phyloP scores from a whole-genome alignment of 2,888 invertebrate species.

The Lobophora halterata region DNA sequence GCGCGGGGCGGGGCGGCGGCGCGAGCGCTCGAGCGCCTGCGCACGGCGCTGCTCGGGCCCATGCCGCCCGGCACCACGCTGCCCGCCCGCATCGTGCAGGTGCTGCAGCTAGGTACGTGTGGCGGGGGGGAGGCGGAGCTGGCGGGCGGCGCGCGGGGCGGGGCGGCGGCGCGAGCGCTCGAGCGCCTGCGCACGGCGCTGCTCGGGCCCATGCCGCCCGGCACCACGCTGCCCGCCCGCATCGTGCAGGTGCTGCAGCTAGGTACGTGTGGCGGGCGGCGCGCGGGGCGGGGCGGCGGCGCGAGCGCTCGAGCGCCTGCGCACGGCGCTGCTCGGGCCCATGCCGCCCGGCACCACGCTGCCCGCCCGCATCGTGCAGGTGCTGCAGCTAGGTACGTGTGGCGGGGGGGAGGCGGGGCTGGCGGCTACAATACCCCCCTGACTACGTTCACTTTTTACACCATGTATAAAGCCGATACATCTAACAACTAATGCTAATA shows the following conservation, averaged over 20 bases:
- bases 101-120: constrained; percentile 90
- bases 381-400: too few species aligned
- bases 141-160: constrained; percentile 44
- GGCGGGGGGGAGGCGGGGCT: too few species aligned
- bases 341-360: too few species aligned
- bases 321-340: too few species aligned
- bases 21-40: constrained; percentile 88
- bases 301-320: too few species aligned
- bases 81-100: constrained; percentile 88
- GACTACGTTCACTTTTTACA: not conserved
- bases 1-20: constrained; percentile 42
- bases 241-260: constrained; percentile 91
- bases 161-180: constrained; percentile 74
- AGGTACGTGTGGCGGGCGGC: too few species aligned
- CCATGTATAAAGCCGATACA: too few species aligned
- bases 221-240: constrained; percentile 86
- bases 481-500: too few species aligned
- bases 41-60: constrained; percentile 89
- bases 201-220: constrained; percentile 89
- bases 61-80: constrained; percentile 86
- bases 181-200: constrained; percentile 90
- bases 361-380: too few species aligned
- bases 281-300: too few species aligned
- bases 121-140: constrained; percentile 87
- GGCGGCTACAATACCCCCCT: not conserved